A percentile compares a stretch with the other conserved stretches of the same genome.
phyloP scores from a whole-genome alignment of 2,797 vertebrate species.

The Acridotheres tristis region DNA sequence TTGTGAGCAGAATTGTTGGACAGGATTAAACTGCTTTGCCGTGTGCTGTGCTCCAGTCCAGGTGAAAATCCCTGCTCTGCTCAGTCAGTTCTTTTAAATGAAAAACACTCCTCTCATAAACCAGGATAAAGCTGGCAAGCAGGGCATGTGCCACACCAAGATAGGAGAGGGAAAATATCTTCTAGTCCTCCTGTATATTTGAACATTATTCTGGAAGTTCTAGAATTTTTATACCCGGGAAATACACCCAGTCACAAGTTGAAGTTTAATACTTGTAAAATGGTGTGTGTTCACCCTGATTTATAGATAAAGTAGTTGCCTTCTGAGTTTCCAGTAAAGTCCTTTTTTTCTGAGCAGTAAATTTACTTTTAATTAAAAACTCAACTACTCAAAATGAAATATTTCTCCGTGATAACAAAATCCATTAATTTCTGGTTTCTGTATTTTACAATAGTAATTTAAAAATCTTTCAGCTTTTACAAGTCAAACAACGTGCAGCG shows the following conservation, averaged over 20 bases:
- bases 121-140: neutral
- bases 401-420: neutral
- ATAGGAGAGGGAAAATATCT: neutral
- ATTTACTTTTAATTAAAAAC: constrained; percentile 33
- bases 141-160: neutral
- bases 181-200: neutral
- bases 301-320: neutral
- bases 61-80: neutral
- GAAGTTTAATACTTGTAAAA: neutral
- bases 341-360: neutral
- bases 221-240: neutral
- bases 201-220: neutral
- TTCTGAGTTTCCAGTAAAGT: neutral
- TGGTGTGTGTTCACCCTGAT: neutral
- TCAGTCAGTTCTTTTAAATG: neutral
- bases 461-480: constrained; percentile 86
- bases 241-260: neutral
- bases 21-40: neutral
- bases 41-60: neutral
- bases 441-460: neutral
- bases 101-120: neutral
- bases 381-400: neutral
- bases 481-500: constrained; percentile 96
- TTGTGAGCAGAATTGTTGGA: neutral
- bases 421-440: neutral